phyloP scores from a whole-genome alignment of 2,113 vertebrate genomes.

The Pao palembangensis region DNA sequence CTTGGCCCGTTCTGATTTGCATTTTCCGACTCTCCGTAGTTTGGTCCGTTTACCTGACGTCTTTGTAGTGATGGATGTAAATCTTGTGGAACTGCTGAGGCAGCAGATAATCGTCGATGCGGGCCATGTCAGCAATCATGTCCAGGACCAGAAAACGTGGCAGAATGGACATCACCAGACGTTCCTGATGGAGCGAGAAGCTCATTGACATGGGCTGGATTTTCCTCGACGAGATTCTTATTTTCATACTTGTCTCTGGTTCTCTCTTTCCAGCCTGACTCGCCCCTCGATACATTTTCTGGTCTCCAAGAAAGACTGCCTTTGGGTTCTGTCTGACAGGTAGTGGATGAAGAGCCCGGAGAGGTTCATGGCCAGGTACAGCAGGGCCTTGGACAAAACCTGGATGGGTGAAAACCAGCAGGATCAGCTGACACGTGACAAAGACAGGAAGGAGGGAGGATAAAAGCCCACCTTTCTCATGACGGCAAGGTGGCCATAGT shows the following conservation, averaged over 20 bases:
- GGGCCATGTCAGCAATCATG: constrained; percentile 65
- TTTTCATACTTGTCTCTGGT: constrained; percentile 81
- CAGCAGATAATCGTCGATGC: constrained; percentile 45
- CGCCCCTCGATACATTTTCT: constrained; percentile 86
- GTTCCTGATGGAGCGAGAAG: constrained; percentile 45
- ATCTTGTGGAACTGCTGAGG: constrained; percentile 68
- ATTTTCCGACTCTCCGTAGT: neutral
- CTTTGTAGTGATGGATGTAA: constrained; percentile 68
- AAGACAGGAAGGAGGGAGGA: neutral
- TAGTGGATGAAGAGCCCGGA: constrained; percentile 90
- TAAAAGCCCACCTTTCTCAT: constrained; percentile 40
- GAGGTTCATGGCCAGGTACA: constrained; percentile 91
- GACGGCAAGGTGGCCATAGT: constrained; percentile 35
- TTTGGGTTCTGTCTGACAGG: constrained; percentile 86
- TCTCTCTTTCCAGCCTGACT: constrained; percentile 85
- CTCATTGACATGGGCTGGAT: too few relatives aligned
- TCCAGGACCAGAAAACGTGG: constrained; percentile 65
- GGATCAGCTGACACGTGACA: neutral
- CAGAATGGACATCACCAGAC: constrained; percentile 65
- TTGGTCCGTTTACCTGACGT: constrained; percentile 59
- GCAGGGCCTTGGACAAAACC: constrained; percentile 80
- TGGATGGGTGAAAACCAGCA: constrained; percentile 34
- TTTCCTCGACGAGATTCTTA: too few relatives aligned
- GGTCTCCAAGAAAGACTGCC: constrained; percentile 89
- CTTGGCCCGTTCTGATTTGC: neutral